These are phyloP conservation scores for Drosophila lutescens DNA, from an alignment of 2,888 invertebrate species.

Conservation along the genomic window DNA sequence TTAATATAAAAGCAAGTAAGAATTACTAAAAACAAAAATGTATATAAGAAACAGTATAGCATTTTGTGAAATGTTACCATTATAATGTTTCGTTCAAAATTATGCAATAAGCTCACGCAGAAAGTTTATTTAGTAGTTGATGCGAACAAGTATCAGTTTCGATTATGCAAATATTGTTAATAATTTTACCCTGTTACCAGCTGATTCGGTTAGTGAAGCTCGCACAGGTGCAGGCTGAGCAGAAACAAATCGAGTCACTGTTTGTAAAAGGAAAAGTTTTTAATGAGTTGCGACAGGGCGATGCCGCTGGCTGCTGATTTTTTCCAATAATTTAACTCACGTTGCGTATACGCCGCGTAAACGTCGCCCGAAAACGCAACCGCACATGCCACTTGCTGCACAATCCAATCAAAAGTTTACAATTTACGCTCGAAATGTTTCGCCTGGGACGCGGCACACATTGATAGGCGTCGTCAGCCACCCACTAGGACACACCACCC, in stretches of 20 bases:
- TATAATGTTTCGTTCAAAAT: too few relatives aligned
- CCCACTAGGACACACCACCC: not conserved
- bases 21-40: not conserved
- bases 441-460: constrained; percentile 50
- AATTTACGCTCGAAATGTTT: constrained; percentile 74
- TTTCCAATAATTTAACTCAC: constrained; percentile 67
- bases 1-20: too few relatives aligned
- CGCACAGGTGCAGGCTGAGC: constrained; percentile 22
- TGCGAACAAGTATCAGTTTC: not conserved
- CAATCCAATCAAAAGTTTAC: constrained; percentile 78
- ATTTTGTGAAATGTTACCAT: too few relatives aligned
- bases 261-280: constrained; percentile 65
- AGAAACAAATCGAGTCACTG: constrained; percentile 63
- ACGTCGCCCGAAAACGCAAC: constrained; percentile 47
- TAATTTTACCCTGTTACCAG: constrained; percentile 1
- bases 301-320: constrained; percentile 32
- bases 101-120: not conserved
- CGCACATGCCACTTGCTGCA: constrained; percentile 63
- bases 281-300: constrained; percentile 66
- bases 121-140: not conserved
- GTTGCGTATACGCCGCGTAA: constrained; percentile 60
- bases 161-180: constrained; percentile 22
- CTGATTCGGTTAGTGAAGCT: not conserved
- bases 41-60: too few relatives aligned
- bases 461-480: constrained; percentile 39